phyloP scores from a whole-genome alignment of 2,113 vertebrate genomes.

The Passer domesticus region DNA sequence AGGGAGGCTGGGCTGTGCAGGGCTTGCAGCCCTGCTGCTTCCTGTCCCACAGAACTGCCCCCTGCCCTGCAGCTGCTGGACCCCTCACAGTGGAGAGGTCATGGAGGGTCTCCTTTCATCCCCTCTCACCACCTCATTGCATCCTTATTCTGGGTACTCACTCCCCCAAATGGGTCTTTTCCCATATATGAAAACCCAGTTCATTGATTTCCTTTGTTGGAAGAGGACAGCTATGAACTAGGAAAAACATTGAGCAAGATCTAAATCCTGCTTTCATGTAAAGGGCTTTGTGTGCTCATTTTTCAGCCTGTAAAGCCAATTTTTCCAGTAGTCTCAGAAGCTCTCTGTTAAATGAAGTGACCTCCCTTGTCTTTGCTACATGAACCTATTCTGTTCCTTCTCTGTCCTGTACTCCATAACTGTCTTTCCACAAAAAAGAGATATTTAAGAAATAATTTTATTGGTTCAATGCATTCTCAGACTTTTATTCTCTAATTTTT shows the following conservation, averaged over 20 bases:
- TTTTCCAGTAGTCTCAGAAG: background rate
- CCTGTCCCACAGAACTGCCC: rapidly evolving
- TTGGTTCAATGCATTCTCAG: background rate
- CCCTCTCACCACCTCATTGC: background rate
- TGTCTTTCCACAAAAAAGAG: background rate
- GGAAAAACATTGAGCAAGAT: background rate
- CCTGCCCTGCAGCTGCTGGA: background rate
- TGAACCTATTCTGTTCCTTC: background rate
- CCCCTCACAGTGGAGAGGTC: rapidly evolving
- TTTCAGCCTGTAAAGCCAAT: background rate
- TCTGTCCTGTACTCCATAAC: background rate
- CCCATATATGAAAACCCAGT: background rate
- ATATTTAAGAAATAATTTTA: background rate
- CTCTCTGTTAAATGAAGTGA: background rate
- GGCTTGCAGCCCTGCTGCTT: background rate
- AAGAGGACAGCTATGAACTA: background rate
- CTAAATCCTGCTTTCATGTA: background rate
- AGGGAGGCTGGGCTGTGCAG: background rate
- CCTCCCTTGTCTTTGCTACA: background rate
- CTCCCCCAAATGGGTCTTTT: background rate
- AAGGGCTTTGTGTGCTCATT: background rate
- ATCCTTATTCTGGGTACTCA: background rate
- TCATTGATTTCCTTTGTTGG: background rate
- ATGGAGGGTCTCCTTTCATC: background rate
- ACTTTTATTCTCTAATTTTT: slow-evolving; percentile 23